Conservation (phyloP, 1,140 invertebrate species). For the Pseudomyrmex sp. region DNA sequence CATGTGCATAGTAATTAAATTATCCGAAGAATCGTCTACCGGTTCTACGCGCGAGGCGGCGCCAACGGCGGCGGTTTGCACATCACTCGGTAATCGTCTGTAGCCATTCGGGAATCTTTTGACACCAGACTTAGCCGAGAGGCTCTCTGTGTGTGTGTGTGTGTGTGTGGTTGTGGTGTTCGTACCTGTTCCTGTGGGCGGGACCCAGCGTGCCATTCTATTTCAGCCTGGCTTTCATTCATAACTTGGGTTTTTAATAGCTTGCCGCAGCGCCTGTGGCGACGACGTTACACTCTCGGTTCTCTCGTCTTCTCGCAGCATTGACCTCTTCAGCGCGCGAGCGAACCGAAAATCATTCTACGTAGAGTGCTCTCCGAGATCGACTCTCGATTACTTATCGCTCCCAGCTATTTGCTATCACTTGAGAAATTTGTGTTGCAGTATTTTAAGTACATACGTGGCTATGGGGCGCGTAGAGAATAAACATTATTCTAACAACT, state of each 20-base stretch:
- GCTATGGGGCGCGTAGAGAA: neutral
- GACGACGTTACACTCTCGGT: constrained; percentile 65
- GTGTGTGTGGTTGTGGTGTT: constrained; percentile 68
- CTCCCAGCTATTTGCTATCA: neutral
- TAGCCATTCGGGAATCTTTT: constrained; percentile 68
- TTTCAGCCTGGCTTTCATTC: constrained; percentile 85
- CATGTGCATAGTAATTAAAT: constrained; percentile 40
- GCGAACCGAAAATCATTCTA: constrained; percentile 18
- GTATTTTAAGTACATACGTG: neutral
- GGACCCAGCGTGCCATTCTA: constrained; percentile 83
- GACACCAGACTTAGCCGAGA: constrained; percentile 66
- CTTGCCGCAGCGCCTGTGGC: constrained; percentile 75
- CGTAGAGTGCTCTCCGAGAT: neutral
- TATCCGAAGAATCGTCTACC: constrained; percentile 48
- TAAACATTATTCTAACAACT: constrained; percentile 1
- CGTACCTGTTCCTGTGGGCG: constrained; percentile 79
- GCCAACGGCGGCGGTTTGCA: constrained; percentile 17
- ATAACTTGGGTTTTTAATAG: constrained; percentile 85
- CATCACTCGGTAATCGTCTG: constrained; percentile 39
- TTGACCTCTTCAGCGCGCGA: constrained; percentile 44
- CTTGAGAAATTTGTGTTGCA: neutral
- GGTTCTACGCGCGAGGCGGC: constrained; percentile 36
- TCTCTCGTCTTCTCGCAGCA: constrained; percentile 59
- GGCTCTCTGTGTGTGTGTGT: too few species aligned
- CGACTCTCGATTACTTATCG: constrained; percentile 21